Evolutionary conservation across 2,797 vertebrate genomes (phyloP), one percentile per base, ranked within the genome.

Genomic region (Rhinogobio ventralis): DNA sequence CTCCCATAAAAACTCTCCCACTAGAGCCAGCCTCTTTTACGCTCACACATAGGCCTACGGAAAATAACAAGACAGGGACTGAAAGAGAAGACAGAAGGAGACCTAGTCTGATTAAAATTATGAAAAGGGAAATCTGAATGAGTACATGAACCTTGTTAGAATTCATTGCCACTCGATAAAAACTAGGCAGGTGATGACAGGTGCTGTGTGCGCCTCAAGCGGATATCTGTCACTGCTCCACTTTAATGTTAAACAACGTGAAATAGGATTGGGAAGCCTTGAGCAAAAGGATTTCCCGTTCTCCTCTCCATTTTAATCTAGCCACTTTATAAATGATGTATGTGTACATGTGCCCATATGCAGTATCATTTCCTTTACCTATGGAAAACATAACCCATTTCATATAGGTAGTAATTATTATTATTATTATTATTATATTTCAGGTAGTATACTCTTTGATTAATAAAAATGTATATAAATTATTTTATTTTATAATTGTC

Each of bases 1-100:
- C 86, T 88, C 92, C 90, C 90, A 86, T 82, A 89, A 90, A 90
- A 55, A 85, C 66, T 33, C n/a, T 57, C 64, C 55, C 83, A 89
- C 87, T 84, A 75, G 42, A 90, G 90, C 85, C 69, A 85, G 69
- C 49, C 46, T 78, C 45, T 73, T 81, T 68, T 45, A 17, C 45
- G 2, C 64, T 82, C 13, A 25, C 39, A 13, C 15, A 28, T 55
- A 42, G 39, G 39, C 39, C 39, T 9, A 30, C 28, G 57, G 30
- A 53, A 79, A 49, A 49, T 33, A 25, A 49, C 36, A 3, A 51
- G 4, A 57, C 25, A 28, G 42, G 19, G 13, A 84, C 49, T 79
- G 25, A 68, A 25, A 68, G 17, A 77, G 30, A 57, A 55, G 73
- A 77, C 33, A 77, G 73, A 69, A 42, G 20, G 55, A 62, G 14